These are phyloP conservation scores for Oncorhynchus masou DNA, from an alignment of 2,113 vertebrate genomes.

Conservation along the genomic window DNA sequence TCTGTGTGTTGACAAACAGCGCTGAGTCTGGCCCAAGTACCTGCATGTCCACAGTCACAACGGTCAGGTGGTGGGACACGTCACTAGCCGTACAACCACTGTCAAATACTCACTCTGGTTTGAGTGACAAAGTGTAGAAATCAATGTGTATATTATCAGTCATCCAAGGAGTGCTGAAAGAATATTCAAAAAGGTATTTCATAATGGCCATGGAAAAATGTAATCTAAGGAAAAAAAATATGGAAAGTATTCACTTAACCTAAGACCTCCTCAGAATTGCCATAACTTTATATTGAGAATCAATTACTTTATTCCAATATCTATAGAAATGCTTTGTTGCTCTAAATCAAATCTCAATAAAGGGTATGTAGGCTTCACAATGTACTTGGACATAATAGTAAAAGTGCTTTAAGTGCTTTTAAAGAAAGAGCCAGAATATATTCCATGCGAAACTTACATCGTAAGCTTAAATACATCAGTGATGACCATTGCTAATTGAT, in stretches of 20 bases:
- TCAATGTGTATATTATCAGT: too few relatives aligned
- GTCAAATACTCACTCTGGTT: too few relatives aligned
- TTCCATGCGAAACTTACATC: slow-evolving; percentile 50
- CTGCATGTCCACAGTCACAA: slow-evolving; percentile 49
- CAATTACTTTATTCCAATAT: slow-evolving; percentile 51
- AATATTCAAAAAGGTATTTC: too few relatives aligned
- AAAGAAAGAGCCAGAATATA: slow-evolving; percentile 59
- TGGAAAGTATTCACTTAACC: background rate
- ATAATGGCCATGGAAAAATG: too few relatives aligned
- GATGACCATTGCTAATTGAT: slow-evolving; percentile 61
- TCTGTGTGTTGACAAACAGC: slow-evolving; percentile 61
- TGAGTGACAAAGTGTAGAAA: too few relatives aligned
- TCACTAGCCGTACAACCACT: slow-evolving; percentile 20
- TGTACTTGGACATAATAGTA: slow-evolving; percentile 17
- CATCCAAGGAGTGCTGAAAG: too few relatives aligned
- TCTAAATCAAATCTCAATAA: slow-evolving; percentile 61
- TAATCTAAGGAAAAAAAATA: too few relatives aligned
- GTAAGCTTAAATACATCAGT: slow-evolving; percentile 56
- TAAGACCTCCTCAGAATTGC: slow-evolving; percentile 44
- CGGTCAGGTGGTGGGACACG: slow-evolving; percentile 59
- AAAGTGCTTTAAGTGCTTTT: slow-evolving; percentile 39
- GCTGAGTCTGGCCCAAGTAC: slow-evolving; percentile 22
- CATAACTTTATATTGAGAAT: slow-evolving; percentile 57
- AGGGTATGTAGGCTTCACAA: slow-evolving; percentile 47
- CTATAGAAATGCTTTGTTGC: slow-evolving; percentile 56